Base-by-base conservation (phyloP, 2,888 invertebrate genomes). In the Ctenicera cuprea region DNA sequence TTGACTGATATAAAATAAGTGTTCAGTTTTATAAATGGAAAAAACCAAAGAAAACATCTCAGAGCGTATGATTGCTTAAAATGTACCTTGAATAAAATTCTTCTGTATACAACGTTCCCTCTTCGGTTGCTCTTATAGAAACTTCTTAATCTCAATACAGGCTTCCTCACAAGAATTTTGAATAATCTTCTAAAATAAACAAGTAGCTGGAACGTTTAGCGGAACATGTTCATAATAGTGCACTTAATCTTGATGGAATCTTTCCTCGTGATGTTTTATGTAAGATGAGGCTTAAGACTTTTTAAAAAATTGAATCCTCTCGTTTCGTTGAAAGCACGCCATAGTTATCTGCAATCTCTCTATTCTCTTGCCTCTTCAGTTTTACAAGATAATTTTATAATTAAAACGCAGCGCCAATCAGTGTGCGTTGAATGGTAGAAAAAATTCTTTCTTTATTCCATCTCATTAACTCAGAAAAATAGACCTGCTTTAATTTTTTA, bases 181-280 rank as follows among this genome's bases (percentile, higher is more conserved):
- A 71, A 45, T 59, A 65, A 59, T 59, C 59, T 57, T 33, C 18
- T n/a, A 65, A 67, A 67, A 73, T 63, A 73, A 73, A 73, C 67
- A 73, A 73, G 67, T 50, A 45, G 65, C 73, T 57, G 73, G 41
- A 62, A 52, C 54, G 67, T 62, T 68, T 67, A 67, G 61, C 54
- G 38, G 67, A 45, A 52, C 67, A 63, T 73, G 72, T 73, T 73
- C 67, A 62, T 73, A 67, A 68, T 67, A 61, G 73, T 68, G 50
- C 52, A 59, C 68, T 67, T 70, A 73, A 73, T 73, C 73, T 61
- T 68, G 73, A 73, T 67, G 67, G 67, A 73, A 73, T 68, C 67
- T 73, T 63, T 63, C 50, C 48, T 52, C 73, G 73, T 73, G 73
- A 73, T 73, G 63, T 68, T 73, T 73, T 73, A 73, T 73, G 73